phyloP scores from a whole-genome alignment of 2,888 invertebrate genomes.

The Crocallis elinguaria region DNA sequence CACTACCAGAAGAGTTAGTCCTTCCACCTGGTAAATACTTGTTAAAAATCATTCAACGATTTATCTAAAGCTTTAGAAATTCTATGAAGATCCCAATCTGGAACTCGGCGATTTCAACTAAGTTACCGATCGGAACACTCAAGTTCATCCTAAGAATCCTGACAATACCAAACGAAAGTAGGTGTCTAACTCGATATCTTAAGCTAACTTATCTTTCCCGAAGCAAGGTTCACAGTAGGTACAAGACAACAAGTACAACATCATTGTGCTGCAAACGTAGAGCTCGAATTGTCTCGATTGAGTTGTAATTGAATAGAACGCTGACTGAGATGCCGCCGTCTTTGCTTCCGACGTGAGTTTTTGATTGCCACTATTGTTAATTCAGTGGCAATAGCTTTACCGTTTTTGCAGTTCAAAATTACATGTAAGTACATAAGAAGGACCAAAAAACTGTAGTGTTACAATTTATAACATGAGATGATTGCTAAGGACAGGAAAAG shows the following conservation, averaged over 20 bases:
- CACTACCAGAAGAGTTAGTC: too few species aligned
- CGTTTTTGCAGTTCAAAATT: too few species aligned
- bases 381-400: background rate
- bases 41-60: too few species aligned
- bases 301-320: constrained; percentile 2
- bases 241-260: too few species aligned
- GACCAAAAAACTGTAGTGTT: too few species aligned
- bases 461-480: too few species aligned
- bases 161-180: constrained; percentile 5
- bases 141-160: constrained; percentile 2
- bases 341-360: background rate
- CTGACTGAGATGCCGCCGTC: background rate
- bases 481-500: too few species aligned
- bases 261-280: background rate
- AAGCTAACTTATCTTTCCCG: constrained; percentile 2
- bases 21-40: too few species aligned
- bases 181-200: constrained; percentile 7
- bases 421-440: too few species aligned
- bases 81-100: too few species aligned
- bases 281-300: constrained; percentile 4
- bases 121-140: background rate
- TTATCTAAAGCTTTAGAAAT: too few species aligned
- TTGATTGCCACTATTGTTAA: constrained; percentile 1
- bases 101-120: background rate
- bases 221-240: background rate